Conservation (phyloP, 2,797 vertebrate species). For the Synaphobranchus kaupii region DNA sequence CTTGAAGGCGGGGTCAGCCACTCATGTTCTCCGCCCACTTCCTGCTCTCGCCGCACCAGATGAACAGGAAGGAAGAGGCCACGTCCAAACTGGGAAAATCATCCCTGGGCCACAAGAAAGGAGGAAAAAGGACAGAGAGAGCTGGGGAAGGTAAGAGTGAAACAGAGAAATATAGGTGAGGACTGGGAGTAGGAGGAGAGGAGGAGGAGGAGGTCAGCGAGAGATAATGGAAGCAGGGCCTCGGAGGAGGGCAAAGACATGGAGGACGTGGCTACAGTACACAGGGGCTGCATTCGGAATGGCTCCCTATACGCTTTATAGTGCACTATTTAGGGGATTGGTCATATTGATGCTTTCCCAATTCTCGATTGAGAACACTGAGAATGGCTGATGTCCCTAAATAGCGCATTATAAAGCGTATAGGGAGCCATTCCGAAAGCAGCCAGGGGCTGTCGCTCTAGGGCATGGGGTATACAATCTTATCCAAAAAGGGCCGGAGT, state of each 20-base stretch:
- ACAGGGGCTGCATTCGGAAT: neutral
- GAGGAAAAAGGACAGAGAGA: constrained; percentile 27
- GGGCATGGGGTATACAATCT: neutral
- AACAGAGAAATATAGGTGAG: neutral
- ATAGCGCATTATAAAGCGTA: too few relatives aligned
- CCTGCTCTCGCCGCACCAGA: constrained; percentile 61
- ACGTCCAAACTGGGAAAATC: neutral
- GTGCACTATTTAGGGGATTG: too few relatives aligned
- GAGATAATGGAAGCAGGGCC: neutral
- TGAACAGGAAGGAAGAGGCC: constrained; percentile 46
- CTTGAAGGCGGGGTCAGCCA: constrained; percentile 62
- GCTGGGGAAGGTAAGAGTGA: constrained; percentile 12
- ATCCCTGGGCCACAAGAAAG: neutral
- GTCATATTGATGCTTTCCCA: too few relatives aligned
- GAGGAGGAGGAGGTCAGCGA: neutral
- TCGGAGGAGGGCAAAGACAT: neutral
- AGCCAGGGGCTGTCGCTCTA: neutral
- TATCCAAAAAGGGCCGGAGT: too few relatives aligned
- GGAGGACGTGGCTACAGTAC: neutral
- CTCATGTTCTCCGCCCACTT: constrained; percentile 62
- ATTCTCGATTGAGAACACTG: too few relatives aligned
- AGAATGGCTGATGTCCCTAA: too few relatives aligned
- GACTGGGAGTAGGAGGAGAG: neutral
- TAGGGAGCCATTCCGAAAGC: too few relatives aligned
- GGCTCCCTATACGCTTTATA: too few relatives aligned